Percentiles rank a stretch among this genome's conserved stretches.
Conservation (phyloP, 2,888 invertebrate species). For the Cremastobaeus sp. region DNA sequence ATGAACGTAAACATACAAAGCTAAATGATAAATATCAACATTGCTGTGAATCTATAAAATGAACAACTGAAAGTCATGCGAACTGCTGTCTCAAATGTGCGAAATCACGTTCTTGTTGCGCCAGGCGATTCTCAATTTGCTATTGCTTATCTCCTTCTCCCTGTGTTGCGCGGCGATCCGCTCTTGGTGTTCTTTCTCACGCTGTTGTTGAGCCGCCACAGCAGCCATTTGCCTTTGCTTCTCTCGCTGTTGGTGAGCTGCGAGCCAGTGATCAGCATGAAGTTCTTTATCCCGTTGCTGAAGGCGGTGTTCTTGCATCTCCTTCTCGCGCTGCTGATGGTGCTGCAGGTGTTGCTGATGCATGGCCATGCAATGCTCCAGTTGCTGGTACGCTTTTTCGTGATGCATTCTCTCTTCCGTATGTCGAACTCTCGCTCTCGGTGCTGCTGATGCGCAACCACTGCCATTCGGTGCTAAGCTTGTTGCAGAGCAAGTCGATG, state of each 20-base stretch:
- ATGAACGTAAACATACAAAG: no score
- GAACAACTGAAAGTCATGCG: no score
- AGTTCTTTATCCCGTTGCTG: slow-evolving; percentile 71
- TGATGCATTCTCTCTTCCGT: slow-evolving; percentile 72
- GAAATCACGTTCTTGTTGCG: slow-evolving; percentile 74
- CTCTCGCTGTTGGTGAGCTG: slow-evolving; percentile 70
- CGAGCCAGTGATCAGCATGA: slow-evolving; percentile 66
- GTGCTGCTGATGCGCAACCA: slow-evolving; percentile 71
- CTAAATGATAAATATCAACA: no score
- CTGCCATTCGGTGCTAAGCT: slow-evolving; percentile 73
- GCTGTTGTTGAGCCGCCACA: slow-evolving; percentile 63
- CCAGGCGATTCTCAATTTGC: slow-evolving; percentile 71
- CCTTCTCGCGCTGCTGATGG: slow-evolving; percentile 72
- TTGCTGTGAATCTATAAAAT: no score
- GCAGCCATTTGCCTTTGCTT: slow-evolving; percentile 76
- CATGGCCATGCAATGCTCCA: slow-evolving; percentile 70
- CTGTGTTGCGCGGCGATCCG: no score
- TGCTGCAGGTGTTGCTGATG: slow-evolving; percentile 66
- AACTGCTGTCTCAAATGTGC: slow-evolving; percentile 77
- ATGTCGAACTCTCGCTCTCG: slow-evolving; percentile 67
- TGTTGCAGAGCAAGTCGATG: slow-evolving; percentile 72
- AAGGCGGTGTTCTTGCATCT: slow-evolving; percentile 72
- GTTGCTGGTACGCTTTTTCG: slow-evolving; percentile 71
- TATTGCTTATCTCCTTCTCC: slow-evolving; percentile 75
- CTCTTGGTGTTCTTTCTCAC: no score